These are phyloP conservation scores for Ptychobarbus kaznakovi DNA, from an alignment of 2,797 vertebrate genomes.

Conservation along the genomic window DNA sequence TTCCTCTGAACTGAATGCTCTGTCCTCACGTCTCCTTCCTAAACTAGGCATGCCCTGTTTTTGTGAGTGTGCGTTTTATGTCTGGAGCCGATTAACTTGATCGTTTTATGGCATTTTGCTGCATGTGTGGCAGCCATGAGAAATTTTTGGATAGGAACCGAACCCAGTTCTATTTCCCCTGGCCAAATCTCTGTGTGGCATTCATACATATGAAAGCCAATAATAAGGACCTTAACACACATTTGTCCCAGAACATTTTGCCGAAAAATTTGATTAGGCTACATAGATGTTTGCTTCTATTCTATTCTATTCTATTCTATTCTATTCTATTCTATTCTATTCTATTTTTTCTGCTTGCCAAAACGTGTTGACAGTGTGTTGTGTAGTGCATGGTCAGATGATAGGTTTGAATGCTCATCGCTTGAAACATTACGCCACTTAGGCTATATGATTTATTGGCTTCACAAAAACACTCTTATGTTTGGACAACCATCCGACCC, in stretches of 20 bases:
- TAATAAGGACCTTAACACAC: conserved; percentile 41
- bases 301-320: conserved; percentile 13
- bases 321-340: conserved; percentile 14
- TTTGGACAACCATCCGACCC: conserved; percentile 23
- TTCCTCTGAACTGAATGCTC: conserved; percentile 40
- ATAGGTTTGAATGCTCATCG: background rate
- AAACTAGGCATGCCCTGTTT: conserved; percentile 46
- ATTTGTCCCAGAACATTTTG: conserved; percentile 30
- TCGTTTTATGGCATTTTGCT: conserved; percentile 64
- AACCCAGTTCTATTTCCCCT: conserved; percentile 57
- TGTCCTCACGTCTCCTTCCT: conserved; percentile 42
- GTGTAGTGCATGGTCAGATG: background rate
- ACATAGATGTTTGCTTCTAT: background rate
- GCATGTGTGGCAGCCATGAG: conserved; percentile 69
- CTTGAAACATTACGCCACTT: conserved; percentile 21
- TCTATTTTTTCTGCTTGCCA: background rate
- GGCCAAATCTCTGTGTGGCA: conserved; percentile 49
- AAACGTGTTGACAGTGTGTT: background rate
- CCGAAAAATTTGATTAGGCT: conserved; percentile 4
- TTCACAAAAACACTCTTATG: conserved; percentile 21
- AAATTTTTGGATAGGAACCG: conserved; percentile 71
- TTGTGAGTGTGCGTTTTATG: conserved; percentile 19
- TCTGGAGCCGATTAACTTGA: conserved; percentile 66
- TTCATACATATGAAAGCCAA: conserved; percentile 36
- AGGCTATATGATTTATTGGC: conserved; percentile 5